Base-by-base conservation (phyloP, 1,140 invertebrate species). In the Mesaphorura yosii region DNA sequence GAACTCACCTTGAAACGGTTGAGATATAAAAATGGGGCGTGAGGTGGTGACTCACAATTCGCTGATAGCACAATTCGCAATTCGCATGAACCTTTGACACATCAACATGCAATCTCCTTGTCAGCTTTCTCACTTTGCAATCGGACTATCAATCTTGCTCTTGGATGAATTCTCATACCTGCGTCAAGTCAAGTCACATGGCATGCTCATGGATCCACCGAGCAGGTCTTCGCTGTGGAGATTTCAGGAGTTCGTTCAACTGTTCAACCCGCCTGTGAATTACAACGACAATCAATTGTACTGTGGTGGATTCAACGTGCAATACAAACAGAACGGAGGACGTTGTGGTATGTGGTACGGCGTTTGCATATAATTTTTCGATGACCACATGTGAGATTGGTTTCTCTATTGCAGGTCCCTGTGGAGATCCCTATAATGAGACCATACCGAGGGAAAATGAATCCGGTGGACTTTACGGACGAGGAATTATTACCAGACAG, bases 231-330 rank as follows among this genome's bases (percentile, higher is more conserved):
- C 78, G 20, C 70, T 79, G 22, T 84, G 80, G 80, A 74, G 85
- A 38, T 79, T 76, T 64, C 83, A 82, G 31, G 55, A 52, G 44
- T 54, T 20, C 25, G 19, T 2, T 2, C 6, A 28, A 12, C 14
- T 4, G 5, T 87, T 82, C 67, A 70, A 78, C 53, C 84, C 83
- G 2, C 78, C 81, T 2, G 73, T 75, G 34, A 84, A 88, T 67
- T 82, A 73, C 34, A 67, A 80, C 48, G 82, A 84, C 62, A 80
- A 81, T 48, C 23, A 46, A 22, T 46, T 46, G 23, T 46, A 7
- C 23, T 46, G 44, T 27, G 44, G 44, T 46, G 44, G 44, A 17
- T 5, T 17, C 12, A 17, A 5, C 10, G 44, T 17, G 5, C 44
- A 46, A 27, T 22, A 46, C 23, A 7, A 17, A 7, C 23, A 46